These are phyloP conservation scores for Tenthredo livida DNA, from an alignment of 2,888 invertebrate genomes.

Conservation along the genomic window DNA sequence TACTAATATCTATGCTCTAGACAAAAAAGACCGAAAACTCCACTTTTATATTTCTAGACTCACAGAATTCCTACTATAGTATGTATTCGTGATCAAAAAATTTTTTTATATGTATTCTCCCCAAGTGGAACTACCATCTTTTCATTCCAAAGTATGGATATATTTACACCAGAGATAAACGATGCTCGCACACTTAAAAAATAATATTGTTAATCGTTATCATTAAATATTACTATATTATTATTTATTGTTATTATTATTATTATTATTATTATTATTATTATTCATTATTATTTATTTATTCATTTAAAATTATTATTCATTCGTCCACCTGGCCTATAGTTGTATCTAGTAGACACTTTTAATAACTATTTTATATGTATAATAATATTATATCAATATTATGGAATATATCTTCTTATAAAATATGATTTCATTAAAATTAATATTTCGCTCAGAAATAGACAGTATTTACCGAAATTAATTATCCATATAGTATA, in stretches of 20 bases:
- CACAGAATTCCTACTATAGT: background rate
- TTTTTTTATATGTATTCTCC: background rate
- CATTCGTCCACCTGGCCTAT: slow-evolving; percentile 70
- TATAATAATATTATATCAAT: slow-evolving; percentile 64
- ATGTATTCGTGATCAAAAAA: slow-evolving; percentile 10
- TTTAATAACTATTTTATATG: slow-evolving; percentile 67
- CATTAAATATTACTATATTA: slow-evolving; percentile 63
- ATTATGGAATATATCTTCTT: slow-evolving; percentile 71
- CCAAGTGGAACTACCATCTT: slow-evolving; percentile 39
- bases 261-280: slow-evolving; percentile 62
- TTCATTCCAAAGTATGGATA: slow-evolving; percentile 48
- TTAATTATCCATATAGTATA: background rate
- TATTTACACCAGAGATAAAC: slow-evolving; percentile 58
- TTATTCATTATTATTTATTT: slow-evolving; percentile 60
- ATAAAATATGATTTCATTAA: slow-evolving; percentile 74
- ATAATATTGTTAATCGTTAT: slow-evolving; percentile 66
- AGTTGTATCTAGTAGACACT: slow-evolving; percentile 58
- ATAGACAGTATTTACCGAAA: slow-evolving; percentile 63
- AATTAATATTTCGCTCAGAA: slow-evolving; percentile 67
- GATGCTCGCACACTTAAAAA: slow-evolving; percentile 72
- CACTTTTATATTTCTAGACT: slow-evolving; percentile 11
- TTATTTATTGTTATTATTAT: slow-evolving; percentile 61
- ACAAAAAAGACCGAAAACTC: slow-evolving; percentile 36
- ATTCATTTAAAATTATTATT: slow-evolving; percentile 66
- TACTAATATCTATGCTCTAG: slow-evolving; percentile 51